A percentile compares a stretch with the other conserved stretches of the same genome.
These are phyloP conservation scores for Syndactyla subalaris DNA, from an alignment of 2,797 vertebrate species.

Conservation along the genomic window DNA sequence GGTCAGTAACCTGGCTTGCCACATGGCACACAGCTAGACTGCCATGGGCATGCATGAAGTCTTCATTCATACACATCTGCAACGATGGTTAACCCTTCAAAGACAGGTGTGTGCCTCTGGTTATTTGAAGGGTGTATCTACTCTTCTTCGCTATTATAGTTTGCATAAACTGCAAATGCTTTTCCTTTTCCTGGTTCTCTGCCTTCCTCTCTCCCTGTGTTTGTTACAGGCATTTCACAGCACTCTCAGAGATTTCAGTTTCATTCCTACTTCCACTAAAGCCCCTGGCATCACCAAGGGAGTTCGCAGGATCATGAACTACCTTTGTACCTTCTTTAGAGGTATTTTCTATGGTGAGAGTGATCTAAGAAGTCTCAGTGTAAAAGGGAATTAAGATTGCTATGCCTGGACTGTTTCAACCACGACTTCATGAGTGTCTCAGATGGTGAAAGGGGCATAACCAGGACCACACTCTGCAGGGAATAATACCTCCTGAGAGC, in stretches of 20 bases:
- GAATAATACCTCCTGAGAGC: neutral
- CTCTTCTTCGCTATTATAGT: neutral
- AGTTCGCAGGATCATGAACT: neutral
- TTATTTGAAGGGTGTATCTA: neutral
- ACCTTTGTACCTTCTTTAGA: neutral
- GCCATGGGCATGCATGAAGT: neutral
- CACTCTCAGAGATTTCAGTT: neutral
- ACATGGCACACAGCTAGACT: neutral
- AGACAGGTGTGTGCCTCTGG: neutral
- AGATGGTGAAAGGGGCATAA: neutral
- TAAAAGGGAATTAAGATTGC: neutral
- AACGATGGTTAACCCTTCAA: neutral
- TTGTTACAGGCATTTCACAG: neutral
- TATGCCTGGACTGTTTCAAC: neutral
- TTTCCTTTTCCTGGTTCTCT: neutral
- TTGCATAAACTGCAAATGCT: neutral
- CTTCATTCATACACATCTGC: neutral
- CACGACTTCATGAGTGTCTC: neutral
- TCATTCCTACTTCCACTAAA: neutral
- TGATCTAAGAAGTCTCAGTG: neutral
- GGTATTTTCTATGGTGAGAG: neutral
- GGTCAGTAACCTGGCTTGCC: neutral
- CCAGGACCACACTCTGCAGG: neutral
- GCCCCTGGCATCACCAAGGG: neutral
- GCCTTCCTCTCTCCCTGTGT: accelerated